phyloP scores from a whole-genome alignment of 2,888 invertebrate genomes.

The Lepas anatifera region DNA sequence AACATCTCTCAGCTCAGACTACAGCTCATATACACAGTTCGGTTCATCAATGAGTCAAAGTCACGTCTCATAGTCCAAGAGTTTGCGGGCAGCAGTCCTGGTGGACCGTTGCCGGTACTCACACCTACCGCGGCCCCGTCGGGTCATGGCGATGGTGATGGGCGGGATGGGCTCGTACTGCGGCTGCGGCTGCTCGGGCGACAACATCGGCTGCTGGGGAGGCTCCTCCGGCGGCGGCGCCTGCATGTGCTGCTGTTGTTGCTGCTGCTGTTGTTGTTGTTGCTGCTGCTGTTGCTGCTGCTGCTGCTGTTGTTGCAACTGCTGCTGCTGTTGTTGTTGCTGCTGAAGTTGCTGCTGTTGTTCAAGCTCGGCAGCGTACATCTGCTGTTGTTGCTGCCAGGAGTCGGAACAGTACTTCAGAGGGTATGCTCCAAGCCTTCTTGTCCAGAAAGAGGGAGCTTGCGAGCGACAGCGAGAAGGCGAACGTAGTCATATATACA shows the following conservation, averaged over 20 bases:
- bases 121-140: constrained; percentile 22
- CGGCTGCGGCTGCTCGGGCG: constrained; percentile 20
- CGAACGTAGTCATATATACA: too few species aligned
- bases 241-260: constrained; percentile 19
- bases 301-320: constrained; percentile 23
- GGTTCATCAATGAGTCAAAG: too few species aligned
- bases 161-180: constrained; percentile 25
- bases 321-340: constrained; percentile 23
- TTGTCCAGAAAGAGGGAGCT: too few species aligned
- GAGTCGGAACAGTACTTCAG: too few species aligned
- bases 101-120: constrained; percentile 17
- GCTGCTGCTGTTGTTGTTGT: constrained; percentile 23
- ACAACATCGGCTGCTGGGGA: background rate
- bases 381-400: constrained; percentile 15
- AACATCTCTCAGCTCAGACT: too few species aligned
- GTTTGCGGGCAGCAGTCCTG: too few species aligned
- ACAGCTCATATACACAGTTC: too few species aligned
- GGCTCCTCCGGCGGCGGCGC: constrained; percentile 21
- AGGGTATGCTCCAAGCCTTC: too few species aligned
- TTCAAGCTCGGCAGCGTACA: constrained; percentile 15
- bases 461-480: too few species aligned
- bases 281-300: constrained; percentile 21
- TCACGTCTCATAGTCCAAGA: too few species aligned
- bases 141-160: constrained; percentile 24
- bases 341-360: constrained; percentile 16